Evolutionary conservation across 2,888 invertebrate genomes (phyloP).

Genomic region (Onchidella celtica): DNA sequence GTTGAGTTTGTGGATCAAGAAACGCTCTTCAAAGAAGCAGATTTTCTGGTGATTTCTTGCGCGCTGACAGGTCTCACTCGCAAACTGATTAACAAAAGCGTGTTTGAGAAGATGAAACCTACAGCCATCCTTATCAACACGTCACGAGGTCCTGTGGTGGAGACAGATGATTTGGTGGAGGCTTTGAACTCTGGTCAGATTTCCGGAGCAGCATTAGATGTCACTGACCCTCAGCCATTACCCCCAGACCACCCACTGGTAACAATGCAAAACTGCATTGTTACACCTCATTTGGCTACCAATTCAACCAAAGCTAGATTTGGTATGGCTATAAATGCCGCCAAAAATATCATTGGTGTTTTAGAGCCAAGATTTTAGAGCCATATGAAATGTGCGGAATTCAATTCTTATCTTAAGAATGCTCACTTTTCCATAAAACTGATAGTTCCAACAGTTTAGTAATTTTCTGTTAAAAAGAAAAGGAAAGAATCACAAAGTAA

Average conservation of each 20-base stretch:
- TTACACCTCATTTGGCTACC: constrained; percentile 93
- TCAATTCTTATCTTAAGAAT: too few relatives aligned
- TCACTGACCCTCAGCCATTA: constrained; percentile 93
- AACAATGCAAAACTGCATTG: constrained; percentile 88
- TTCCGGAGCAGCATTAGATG: constrained; percentile 92
- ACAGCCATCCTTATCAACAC: constrained; percentile 93
- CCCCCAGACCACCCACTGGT: constrained; percentile 89
- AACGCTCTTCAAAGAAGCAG: constrained; percentile 86
- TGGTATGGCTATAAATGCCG: constrained; percentile 89
- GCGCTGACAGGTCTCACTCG: constrained; percentile 78
- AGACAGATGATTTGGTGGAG: constrained; percentile 89
- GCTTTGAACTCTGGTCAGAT: constrained; percentile 88
- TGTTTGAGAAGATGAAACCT: constrained; percentile 90
- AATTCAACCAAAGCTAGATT: constrained; percentile 89
- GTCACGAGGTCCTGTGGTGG: constrained; percentile 84
- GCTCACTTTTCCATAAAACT: too few relatives aligned
- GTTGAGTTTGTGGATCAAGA: constrained; percentile 87
- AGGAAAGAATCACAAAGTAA: too few relatives aligned
- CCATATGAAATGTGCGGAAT: background rate
- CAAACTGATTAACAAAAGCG: constrained; percentile 32
- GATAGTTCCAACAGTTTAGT: too few relatives aligned
- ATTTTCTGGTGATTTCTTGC: constrained; percentile 88
- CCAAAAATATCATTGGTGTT: constrained; percentile 87
- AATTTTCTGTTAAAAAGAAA: too few relatives aligned
- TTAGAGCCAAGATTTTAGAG: background rate